These are phyloP conservation scores for Agrochola lota DNA, from an alignment of 2,888 invertebrate species.

Conservation along the genomic window DNA sequence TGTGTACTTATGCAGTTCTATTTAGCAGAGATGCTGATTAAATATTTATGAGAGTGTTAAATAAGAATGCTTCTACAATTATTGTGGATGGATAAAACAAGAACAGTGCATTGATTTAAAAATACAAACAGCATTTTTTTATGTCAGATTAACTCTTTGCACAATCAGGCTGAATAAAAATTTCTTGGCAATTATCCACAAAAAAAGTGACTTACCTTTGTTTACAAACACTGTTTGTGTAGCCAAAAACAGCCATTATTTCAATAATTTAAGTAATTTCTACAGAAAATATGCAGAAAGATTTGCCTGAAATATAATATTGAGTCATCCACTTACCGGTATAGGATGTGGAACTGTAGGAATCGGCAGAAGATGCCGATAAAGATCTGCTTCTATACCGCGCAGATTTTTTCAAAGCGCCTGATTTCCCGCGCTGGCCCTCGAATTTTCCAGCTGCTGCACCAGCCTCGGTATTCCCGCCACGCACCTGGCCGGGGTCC, in stretches of 20 bases:
- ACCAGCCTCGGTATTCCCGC: slow-evolving; percentile 78
- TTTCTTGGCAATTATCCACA: slow-evolving; percentile 27
- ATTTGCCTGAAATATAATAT: background rate
- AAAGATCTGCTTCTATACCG: slow-evolving; percentile 97
- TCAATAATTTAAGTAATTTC: background rate
- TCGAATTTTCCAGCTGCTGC: slow-evolving; percentile 87
- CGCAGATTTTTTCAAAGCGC: slow-evolving; percentile 96
- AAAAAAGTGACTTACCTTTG: slow-evolving; percentile 32
- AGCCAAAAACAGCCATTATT: background rate
- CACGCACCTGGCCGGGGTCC: slow-evolving; percentile 92
- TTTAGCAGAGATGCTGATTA: background rate
- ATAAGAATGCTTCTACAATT: background rate
- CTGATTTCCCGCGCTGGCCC: slow-evolving; percentile 90
- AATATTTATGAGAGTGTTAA: slow-evolving; percentile 13
- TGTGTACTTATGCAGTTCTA: background rate
- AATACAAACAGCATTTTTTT: slow-evolving; percentile 1
- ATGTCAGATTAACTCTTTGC: slow-evolving; percentile 4
- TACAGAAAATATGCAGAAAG: background rate
- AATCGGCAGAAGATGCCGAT: slow-evolving; percentile 98
- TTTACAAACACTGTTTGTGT: slow-evolving; percentile 54
- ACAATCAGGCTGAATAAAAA: slow-evolving; percentile 28
- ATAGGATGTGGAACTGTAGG: slow-evolving; percentile 96
- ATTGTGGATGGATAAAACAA: slow-evolving; percentile 21
- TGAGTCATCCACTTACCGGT: slow-evolving; percentile 85
- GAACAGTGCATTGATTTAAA: slow-evolving; percentile 26